phyloP scores from a whole-genome alignment of 2,888 invertebrate species.

The Alcis repandata region DNA sequence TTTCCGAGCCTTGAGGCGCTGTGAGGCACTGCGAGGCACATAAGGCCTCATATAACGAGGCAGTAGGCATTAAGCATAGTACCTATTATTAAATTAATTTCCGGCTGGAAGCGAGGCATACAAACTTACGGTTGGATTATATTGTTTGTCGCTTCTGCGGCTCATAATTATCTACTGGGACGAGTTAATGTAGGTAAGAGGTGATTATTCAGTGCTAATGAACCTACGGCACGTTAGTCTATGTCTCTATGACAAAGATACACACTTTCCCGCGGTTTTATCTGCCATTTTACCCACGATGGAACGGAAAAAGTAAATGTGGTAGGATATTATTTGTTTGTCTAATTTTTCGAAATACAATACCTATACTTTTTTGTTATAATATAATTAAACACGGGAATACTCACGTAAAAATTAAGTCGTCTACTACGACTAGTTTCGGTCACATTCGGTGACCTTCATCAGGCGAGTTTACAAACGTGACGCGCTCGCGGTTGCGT shows the following conservation, averaged over 20 bases:
- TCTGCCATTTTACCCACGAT: too few relatives aligned
- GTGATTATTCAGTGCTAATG: background rate
- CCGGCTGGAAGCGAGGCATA: slow-evolving; percentile 43
- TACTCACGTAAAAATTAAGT: too few relatives aligned
- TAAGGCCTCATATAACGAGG: slow-evolving; percentile 15
- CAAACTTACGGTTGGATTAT: slow-evolving; percentile 34
- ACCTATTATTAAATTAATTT: slow-evolving; percentile 70
- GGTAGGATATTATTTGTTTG: too few relatives aligned
- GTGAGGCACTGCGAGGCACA: slow-evolving; percentile 14
- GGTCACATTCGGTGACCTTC: too few relatives aligned
- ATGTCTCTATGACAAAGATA: too few relatives aligned
- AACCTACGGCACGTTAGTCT: background rate
- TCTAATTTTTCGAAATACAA: too few relatives aligned
- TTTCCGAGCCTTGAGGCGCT: slow-evolving; percentile 21
- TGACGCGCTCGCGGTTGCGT: too few relatives aligned
- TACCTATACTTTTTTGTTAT: too few relatives aligned
- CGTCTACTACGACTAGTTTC: too few relatives aligned
- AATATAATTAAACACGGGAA: too few relatives aligned
- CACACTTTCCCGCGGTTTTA: background rate
- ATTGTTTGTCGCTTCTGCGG: slow-evolving; percentile 44
- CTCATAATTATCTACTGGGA: slow-evolving; percentile 9
- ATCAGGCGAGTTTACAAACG: too few relatives aligned
- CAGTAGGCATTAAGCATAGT: slow-evolving; percentile 59
- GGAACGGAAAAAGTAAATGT: too few relatives aligned
- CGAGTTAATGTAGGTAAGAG: background rate